phyloP scores from a whole-genome alignment of 2,797 vertebrate species.

The Cygnus olor region DNA sequence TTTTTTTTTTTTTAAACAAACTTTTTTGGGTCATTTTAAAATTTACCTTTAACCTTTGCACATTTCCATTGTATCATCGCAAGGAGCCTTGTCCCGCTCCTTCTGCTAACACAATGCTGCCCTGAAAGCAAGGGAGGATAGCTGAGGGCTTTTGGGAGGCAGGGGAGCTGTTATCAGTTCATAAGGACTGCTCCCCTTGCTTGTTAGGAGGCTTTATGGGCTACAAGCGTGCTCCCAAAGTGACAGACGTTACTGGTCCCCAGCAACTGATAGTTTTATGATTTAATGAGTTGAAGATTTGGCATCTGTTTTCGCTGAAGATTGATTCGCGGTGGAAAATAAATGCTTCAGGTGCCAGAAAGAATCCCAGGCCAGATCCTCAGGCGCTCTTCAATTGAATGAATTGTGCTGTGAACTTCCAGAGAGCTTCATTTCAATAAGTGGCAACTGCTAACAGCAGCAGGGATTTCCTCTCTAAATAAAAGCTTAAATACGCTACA shows the following conservation, averaged over 20 bases:
- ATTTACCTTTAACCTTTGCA: neutral
- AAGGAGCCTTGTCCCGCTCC: too few relatives aligned
- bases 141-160: neutral
- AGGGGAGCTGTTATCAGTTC: neutral
- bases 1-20: neutral
- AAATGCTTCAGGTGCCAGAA: neutral
- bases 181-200: neutral
- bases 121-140: neutral
- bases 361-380: neutral
- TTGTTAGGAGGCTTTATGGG: neutral
- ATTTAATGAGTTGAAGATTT: neutral
- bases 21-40: neutral
- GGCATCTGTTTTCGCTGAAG: neutral
- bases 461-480: neutral
- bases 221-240: accelerated
- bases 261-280: neutral
- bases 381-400: neutral
- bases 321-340: neutral
- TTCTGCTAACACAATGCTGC: too few relatives aligned
- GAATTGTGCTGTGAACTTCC: neutral
- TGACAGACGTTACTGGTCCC: neutral
- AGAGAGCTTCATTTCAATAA: neutral
- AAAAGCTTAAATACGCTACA: neutral
- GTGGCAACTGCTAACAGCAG: neutral
- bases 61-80: neutral